These are phyloP conservation scores for Sitta europaea DNA, from an alignment of 2,113 vertebrate species.

Conservation along the genomic window DNA sequence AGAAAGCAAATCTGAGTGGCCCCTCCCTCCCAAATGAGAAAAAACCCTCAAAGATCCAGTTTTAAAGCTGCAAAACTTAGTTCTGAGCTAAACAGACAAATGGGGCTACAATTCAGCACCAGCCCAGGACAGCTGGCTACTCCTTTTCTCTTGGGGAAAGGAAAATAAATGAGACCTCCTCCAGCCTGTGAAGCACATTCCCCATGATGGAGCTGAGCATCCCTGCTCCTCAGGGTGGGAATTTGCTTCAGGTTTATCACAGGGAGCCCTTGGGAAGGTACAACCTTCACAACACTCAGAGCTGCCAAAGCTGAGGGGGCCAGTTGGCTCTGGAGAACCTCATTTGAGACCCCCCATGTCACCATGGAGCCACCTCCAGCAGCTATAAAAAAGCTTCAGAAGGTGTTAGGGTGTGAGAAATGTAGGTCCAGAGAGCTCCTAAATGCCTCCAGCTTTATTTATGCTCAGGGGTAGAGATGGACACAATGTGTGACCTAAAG, in stretches of 20 bases:
- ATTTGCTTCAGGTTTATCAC: neutral
- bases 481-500: too few species aligned
- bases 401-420: neutral
- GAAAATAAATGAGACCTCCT: neutral
- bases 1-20: too few species aligned
- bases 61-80: too few species aligned
- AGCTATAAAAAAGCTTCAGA: neutral
- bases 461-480: too few species aligned
- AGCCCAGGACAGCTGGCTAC: too few species aligned
- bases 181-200: neutral
- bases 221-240: neutral
- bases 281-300: rapidly evolving
- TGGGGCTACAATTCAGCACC: too few species aligned
- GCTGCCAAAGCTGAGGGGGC: neutral
- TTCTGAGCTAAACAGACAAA: too few species aligned
- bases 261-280: neutral
- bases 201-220: neutral
- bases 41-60: too few species aligned
- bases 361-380: neutral
- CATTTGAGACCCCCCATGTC: rapidly evolving
- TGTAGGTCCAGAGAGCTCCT: too few species aligned
- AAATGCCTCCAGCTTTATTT: too few species aligned
- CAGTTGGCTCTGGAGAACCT: neutral
- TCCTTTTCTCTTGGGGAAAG: neutral
- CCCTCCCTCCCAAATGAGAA: too few species aligned